Percentiles rank a stretch among this genome's conserved stretches.
These are phyloP conservation scores for Stenodema calcarata DNA, from an alignment of 2,888 invertebrate species.

Conservation along the genomic window DNA sequence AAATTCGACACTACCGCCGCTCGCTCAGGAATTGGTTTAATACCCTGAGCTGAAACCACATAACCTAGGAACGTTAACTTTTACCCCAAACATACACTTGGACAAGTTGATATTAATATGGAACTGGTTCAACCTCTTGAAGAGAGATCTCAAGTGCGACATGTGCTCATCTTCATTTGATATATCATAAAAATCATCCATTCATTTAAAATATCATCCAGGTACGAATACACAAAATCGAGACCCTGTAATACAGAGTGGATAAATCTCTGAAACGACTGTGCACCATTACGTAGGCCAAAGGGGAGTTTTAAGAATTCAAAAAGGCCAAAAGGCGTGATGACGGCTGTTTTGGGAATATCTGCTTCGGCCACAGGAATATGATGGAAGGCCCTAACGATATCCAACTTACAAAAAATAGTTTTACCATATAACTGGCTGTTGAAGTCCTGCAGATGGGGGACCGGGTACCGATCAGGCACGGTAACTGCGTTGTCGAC, in stretches of 20 bases:
- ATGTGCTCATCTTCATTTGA: slow-evolving; percentile 51
- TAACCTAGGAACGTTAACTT: slow-evolving; percentile 50
- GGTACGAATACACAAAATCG: too few relatives aligned
- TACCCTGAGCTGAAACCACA: slow-evolving; percentile 49
- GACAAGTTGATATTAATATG: slow-evolving; percentile 56
- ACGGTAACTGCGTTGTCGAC: slow-evolving; percentile 57
- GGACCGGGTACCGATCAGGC: slow-evolving; percentile 57
- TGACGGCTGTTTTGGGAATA: slow-evolving; percentile 58
- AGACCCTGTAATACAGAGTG: too few relatives aligned
- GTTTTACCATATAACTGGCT: slow-evolving; percentile 44
- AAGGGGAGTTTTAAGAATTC: slow-evolving; percentile 55
- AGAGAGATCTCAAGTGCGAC: slow-evolving; percentile 52
- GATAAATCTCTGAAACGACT: slow-evolving; percentile 58
- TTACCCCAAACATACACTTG: slow-evolving; percentile 54
- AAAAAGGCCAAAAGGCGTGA: slow-evolving; percentile 56
- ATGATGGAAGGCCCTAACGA: slow-evolving; percentile 56
- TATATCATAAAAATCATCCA: too few relatives aligned
- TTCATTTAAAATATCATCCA: slow-evolving; percentile 60
- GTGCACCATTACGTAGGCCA: too few relatives aligned
- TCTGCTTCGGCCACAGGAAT: slow-evolving; percentile 57
- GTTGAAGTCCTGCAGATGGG: slow-evolving; percentile 57
- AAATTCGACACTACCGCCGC: slow-evolving; percentile 49
- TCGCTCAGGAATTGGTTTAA: slow-evolving; percentile 34
- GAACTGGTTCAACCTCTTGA: slow-evolving; percentile 51
- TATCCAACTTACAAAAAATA: slow-evolving; percentile 52